These are phyloP conservation scores for Lasioglossum marginatum DNA, from an alignment of 2,888 invertebrate species.

Conservation along the genomic window DNA sequence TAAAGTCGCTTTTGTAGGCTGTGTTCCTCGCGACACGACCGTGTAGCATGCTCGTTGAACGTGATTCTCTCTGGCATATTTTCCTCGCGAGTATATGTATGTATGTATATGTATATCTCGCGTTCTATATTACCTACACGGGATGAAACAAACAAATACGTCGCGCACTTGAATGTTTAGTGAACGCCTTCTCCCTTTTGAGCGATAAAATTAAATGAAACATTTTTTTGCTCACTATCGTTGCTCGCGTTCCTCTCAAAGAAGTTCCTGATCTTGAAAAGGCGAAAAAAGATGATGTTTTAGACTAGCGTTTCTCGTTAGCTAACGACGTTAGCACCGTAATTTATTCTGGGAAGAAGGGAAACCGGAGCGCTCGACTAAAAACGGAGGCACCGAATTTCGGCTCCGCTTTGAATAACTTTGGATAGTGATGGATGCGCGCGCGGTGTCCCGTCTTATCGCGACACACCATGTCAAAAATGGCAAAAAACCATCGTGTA, in stretches of 20 bases:
- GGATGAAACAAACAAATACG: background rate
- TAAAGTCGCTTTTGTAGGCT: background rate
- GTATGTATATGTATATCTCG: background rate
- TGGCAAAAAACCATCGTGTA: background rate
- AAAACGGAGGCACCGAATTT: conserved; percentile 1
- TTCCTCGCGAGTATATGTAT: background rate
- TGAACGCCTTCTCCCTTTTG: background rate
- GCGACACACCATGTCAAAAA: background rate
- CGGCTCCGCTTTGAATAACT: conserved; percentile 20
- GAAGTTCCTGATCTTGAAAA: conserved; percentile 24
- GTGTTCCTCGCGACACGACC: background rate
- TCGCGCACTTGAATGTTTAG: background rate
- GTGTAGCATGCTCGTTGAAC: background rate
- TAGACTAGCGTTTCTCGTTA: conserved; percentile 52
- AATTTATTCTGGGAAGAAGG: conserved; percentile 24
- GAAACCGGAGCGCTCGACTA: background rate
- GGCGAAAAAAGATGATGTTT: conserved; percentile 17
- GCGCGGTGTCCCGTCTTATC: background rate
- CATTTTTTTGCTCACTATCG: conserved; percentile 8
- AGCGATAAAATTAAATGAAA: conserved; percentile 24
- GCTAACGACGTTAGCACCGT: conserved; percentile 58
- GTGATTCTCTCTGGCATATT: background rate
- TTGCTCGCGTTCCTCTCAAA: conserved; percentile 25
- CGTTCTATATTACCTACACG: background rate
- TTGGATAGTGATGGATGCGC: conserved; percentile 11